Percentiles rank a stretch among this genome's conserved stretches.
Evolutionary conservation across 2,888 invertebrate species (phyloP).

Genomic region (Tryphoninae sp.): DNA sequence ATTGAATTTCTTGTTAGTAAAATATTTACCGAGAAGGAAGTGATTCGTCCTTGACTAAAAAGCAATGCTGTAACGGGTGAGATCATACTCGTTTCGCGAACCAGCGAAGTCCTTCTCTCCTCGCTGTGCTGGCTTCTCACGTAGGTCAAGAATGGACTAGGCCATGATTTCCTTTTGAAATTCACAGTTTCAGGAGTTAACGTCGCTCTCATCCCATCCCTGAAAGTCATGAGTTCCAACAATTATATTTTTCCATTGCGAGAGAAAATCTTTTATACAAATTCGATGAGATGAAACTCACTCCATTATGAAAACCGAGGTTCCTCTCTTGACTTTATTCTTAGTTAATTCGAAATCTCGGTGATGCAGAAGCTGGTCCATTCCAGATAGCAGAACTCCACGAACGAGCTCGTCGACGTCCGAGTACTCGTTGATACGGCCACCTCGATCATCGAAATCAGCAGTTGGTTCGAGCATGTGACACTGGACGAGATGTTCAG

Average conservation of each 20-base stretch:
- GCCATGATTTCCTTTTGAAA: conserved; percentile 81
- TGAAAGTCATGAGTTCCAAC: conserved; percentile 68
- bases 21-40: conserved; percentile 68
- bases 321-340: conserved; percentile 82
- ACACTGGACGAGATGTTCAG: conserved; percentile 83
- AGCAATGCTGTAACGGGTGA: conserved; percentile 84
- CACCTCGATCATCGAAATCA: conserved; percentile 71
- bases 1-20: conserved; percentile 6
- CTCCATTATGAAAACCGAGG: conserved; percentile 83
- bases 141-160: conserved; percentile 83
- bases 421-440: conserved; percentile 82
- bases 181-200: conserved; percentile 87
- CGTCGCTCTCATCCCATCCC: conserved; percentile 83
- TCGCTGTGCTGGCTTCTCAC: conserved; percentile 84
- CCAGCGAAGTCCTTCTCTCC: conserved; percentile 83
- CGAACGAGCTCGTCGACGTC: conserved; percentile 84
- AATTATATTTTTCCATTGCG: not conserved
- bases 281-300: conserved; percentile 73
- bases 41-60: conserved; percentile 79
- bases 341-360: conserved; percentile 83
- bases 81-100: conserved; percentile 84
- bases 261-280: conserved; percentile 19
- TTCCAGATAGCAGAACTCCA: conserved; percentile 84
- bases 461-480: conserved; percentile 77
- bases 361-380: conserved; percentile 83